A percentile compares a stretch with the other conserved stretches of the same genome.
phyloP scores from a whole-genome alignment of 2,113 vertebrate species.

The Terrapene triunguis region DNA sequence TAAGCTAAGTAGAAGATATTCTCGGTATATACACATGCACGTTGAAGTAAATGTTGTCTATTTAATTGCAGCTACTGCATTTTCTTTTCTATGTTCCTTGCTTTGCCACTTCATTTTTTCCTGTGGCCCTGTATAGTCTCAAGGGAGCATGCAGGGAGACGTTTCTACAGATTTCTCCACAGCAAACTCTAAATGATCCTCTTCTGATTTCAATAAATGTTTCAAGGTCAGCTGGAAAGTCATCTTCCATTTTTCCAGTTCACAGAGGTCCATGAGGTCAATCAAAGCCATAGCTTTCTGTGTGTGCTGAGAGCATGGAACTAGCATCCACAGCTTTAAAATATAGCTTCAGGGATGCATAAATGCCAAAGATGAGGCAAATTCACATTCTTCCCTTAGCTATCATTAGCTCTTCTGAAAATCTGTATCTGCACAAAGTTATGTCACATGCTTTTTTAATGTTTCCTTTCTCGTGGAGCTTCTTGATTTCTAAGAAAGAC shows the following conservation, averaged over 20 bases:
- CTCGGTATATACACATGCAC: background rate
- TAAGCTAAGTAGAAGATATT: background rate
- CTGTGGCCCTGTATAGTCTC: background rate
- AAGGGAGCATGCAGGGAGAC: background rate
- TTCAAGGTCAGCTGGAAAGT: conserved; percentile 5
- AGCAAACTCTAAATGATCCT: background rate
- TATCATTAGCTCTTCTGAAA: conserved; percentile 24
- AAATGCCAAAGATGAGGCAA: background rate
- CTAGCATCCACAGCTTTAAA: background rate
- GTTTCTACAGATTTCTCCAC: conserved; percentile 1
- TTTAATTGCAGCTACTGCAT: background rate
- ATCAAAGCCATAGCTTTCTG: background rate
- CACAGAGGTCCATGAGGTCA: background rate
- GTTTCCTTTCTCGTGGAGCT: background rate
- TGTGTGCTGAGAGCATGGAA: background rate
- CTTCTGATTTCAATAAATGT: background rate
- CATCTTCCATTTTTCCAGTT: background rate
- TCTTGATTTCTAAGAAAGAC: conserved; percentile 2
- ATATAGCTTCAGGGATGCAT: background rate
- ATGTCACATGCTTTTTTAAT: background rate
- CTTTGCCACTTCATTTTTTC: background rate
- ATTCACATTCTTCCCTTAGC: conserved; percentile 11
- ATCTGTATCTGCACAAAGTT: background rate
- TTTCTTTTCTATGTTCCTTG: background rate
- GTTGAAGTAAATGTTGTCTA: background rate